Conservation (phyloP, 2,113 vertebrate species). For the Todiramphus chloris region DNA sequence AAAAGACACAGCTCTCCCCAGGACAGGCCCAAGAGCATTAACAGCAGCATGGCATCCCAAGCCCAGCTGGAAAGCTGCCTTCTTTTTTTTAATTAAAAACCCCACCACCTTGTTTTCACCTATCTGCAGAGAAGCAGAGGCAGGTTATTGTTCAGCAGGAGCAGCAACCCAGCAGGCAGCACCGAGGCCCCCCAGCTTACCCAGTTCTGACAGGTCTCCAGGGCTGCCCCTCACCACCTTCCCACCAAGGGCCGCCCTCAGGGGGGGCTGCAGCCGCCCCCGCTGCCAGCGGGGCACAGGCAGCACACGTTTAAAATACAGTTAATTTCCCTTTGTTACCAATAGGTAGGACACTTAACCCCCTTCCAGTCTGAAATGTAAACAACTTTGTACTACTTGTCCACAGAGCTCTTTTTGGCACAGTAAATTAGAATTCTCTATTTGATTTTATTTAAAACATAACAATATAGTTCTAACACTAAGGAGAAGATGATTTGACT, state of each 20-base stretch:
- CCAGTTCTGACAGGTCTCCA: fast-evolving
- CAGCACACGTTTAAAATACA: fast-evolving
- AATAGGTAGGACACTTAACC: fast-evolving
- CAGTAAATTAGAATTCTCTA: neutral
- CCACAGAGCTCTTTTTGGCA: neutral
- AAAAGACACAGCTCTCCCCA: fast-evolving
- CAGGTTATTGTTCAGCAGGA: no score
- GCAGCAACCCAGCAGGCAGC: neutral
- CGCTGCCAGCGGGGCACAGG: fast-evolving
- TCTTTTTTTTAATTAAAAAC: neutral
- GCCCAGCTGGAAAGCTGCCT: neutral
- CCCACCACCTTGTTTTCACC: neutral
- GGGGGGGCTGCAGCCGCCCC: no score
- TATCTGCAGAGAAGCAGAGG: fast-evolving
- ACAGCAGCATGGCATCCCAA: fast-evolving
- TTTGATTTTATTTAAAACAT: neutral
- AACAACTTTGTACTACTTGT: neutral
- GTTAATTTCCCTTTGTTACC: fast-evolving
- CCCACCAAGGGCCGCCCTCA: neutral
- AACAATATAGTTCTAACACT: neutral
- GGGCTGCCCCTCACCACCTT: neutral
- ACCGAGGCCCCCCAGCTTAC: fast-evolving
- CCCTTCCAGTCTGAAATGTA: fast-evolving
- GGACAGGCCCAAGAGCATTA: neutral
- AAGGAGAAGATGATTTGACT: neutral